Evolutionary conservation across 2,113 vertebrate species (phyloP), one percentile per base, ranked within the genome.

Genomic region (Coturnix japonica): DNA sequence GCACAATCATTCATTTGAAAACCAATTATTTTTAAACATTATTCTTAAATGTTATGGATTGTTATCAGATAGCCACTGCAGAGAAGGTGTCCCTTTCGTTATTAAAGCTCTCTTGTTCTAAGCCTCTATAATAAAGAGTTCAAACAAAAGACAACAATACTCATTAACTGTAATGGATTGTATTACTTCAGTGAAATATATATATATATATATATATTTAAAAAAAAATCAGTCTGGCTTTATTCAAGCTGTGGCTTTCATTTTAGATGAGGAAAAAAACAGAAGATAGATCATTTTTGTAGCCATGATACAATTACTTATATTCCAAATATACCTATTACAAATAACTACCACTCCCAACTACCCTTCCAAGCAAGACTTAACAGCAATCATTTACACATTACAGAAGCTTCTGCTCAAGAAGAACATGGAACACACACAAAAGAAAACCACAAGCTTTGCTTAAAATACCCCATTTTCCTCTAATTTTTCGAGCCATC

Each of bases 81-180:
- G 72, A 85, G 78, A 88, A 90, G 43, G 3, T 1, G 17, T 64
- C 4, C 69, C 89, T 93, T 96, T 94, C 91, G 47, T 75, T 92
- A 77, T 59, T 77, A 92, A 91, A 89, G 56, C 49, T 30, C 51
- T 92, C 81, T 82, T 95, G 57, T 72, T 95, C 80, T 89, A 90
- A 91, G 60, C 49, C 31, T 75, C 33, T 86, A 28, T 73, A 91
- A 89, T 44, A 89, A 81, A 86, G 91, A 67, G 64, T 89, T 97
- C 75, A 81, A 95, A 90, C 83, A 93, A 95, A 92, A 95, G 84
- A 83, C 54, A 87, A 83, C 84, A 64, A 60, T 51, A 59, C n/a
- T 89, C n/a, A 87, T 85, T 94, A 93, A 65, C 30, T 79, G 59
- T 66, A 93, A 77, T 17, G 85, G 63, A 95, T 59, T 35, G 81